Conservation (phyloP, 2,113 vertebrate species). For the Atractosteus spatula region DNA sequence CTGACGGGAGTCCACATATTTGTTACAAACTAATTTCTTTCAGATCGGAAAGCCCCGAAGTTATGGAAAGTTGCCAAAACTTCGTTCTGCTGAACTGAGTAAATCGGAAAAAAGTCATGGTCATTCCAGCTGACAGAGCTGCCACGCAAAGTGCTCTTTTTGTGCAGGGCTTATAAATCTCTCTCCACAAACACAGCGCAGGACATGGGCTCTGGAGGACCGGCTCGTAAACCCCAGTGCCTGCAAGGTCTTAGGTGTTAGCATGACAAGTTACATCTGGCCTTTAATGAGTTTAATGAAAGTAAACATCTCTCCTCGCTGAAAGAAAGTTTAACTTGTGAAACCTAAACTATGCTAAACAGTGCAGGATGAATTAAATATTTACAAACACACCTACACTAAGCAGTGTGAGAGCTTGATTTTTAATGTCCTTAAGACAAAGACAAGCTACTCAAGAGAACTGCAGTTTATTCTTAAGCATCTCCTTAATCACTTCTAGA, state of each 20-base stretch:
- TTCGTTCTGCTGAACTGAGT: no score
- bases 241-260: conserved; percentile 69
- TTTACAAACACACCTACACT: background rate
- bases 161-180: background rate
- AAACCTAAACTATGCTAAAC: conserved; percentile 19
- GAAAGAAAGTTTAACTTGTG: conserved; percentile 16
- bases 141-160: background rate
- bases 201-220: background rate
- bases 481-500: no score
- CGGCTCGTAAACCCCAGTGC: background rate
- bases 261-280: conserved; percentile 64
- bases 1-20: no score
- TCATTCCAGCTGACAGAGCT: background rate
- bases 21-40: no score
- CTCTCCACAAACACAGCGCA: conserved; percentile 28
- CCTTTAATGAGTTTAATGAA: conserved; percentile 45
- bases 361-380: background rate
- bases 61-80: no score
- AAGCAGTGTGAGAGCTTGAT: background rate
- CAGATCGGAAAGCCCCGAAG: no score
- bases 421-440: background rate
- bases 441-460: conserved; percentile 1
- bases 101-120: no score
- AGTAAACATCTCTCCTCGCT: conserved; percentile 30
- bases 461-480: background rate